phyloP scores from a whole-genome alignment of 2,888 invertebrate genomes.

The Exephanes ischioxanthus region DNA sequence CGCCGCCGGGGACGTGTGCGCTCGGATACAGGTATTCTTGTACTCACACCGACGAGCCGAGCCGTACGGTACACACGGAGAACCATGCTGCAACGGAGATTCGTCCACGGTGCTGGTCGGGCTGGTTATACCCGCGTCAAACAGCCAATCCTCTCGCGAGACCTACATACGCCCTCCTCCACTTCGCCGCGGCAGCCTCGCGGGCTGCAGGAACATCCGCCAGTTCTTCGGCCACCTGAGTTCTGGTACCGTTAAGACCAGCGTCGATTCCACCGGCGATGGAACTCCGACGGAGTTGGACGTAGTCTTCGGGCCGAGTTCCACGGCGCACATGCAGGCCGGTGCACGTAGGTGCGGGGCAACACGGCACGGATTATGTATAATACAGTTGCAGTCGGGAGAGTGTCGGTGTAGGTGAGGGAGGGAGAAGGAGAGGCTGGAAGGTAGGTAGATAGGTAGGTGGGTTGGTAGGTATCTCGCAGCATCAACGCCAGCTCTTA shows the following conservation, averaged over 20 bases:
- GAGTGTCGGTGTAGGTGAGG: conserved; percentile 39
- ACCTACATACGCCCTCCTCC: conserved; percentile 82
- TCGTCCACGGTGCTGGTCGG: conserved; percentile 54
- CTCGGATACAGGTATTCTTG: conserved; percentile 47
- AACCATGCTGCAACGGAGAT: conserved; percentile 34
- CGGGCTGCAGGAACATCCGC: conserved; percentile 72
- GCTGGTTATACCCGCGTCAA: conserved; percentile 56
- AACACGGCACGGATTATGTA: conserved; percentile 9
- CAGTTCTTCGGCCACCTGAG: conserved; percentile 74
- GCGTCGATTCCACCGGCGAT: conserved; percentile 54
- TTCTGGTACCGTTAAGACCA: conserved; percentile 81
- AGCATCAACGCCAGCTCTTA: conserved; percentile 34
- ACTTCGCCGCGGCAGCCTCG: conserved; percentile 27
- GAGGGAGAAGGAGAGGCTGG: conserved; percentile 21
- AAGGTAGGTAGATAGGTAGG: conserved; percentile 51
- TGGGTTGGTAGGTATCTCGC: conserved; percentile 58
- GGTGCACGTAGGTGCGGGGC: conserved; percentile 10
- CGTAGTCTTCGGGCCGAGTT: conserved; percentile 37
- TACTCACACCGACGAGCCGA: conserved; percentile 23
- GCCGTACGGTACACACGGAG: conserved; percentile 38
- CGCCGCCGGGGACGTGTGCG: conserved; percentile 30
- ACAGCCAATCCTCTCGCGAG: conserved; percentile 80
- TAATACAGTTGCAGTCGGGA: conserved; percentile 24
- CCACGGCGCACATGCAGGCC: background rate
- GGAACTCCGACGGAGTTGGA: conserved; percentile 70